Conservation (phyloP, 2,797 vertebrate species). For the Todus mexicanus region DNA sequence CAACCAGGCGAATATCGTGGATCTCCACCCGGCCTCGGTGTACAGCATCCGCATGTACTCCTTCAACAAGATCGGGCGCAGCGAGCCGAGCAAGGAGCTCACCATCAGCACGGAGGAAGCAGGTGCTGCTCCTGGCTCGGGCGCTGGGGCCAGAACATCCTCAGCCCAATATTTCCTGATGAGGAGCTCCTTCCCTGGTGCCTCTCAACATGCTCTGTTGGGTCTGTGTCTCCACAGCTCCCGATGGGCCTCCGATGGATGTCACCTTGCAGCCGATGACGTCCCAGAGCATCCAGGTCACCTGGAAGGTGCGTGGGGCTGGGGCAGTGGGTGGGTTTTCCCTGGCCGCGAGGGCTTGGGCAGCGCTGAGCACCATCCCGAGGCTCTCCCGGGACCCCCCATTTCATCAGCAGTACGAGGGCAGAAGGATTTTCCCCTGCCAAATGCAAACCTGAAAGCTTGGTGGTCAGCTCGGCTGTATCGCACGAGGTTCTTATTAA, state of each 20-base stretch:
- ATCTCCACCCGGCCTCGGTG: constrained; percentile 93
- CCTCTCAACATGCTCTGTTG: background rate
- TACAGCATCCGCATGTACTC: constrained; percentile 99
- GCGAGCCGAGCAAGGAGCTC: constrained; percentile 95
- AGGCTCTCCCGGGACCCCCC: background rate
- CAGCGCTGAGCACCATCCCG: rapidly evolving
- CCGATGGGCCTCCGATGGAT: constrained; percentile 95
- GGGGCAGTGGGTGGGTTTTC: rapidly evolving
- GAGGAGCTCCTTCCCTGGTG: background rate
- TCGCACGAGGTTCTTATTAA: background rate
- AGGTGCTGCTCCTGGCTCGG: constrained; percentile 64
- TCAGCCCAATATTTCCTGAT: rapidly evolving
- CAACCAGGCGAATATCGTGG: constrained; percentile 98
- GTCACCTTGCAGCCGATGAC: constrained; percentile 94
- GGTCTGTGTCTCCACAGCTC: constrained; percentile 75
- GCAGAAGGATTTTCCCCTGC: background rate
- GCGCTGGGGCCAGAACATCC: background rate
- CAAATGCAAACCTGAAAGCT: background rate
- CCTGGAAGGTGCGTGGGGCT: constrained; percentile 87
- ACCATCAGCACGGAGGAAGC: constrained; percentile 98
- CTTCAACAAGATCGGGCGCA: constrained; percentile 95
- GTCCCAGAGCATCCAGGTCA: constrained; percentile 97
- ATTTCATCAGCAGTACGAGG: rapidly evolving
- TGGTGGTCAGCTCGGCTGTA: background rate
- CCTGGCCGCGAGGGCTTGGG: rapidly evolving